These are phyloP conservation scores for Cephalopholis sonnerati DNA, from an alignment of 2,113 vertebrate species.

Conservation along the genomic window DNA sequence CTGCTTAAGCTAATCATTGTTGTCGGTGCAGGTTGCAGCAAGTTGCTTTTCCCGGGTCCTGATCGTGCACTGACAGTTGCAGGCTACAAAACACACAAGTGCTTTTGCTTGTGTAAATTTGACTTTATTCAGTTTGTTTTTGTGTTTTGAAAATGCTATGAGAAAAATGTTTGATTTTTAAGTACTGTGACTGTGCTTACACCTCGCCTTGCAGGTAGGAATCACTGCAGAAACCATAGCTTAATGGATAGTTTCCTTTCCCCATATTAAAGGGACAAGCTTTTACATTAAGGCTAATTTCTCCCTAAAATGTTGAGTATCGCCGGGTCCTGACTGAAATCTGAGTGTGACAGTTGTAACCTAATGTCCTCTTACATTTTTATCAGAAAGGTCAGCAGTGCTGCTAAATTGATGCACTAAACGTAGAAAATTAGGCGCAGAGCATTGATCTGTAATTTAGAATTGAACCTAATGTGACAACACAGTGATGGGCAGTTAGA, in stretches of 20 bases:
- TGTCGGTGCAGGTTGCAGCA: conserved; percentile 8
- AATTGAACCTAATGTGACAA: background rate
- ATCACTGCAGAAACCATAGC: conserved; percentile 33
- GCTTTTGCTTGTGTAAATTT: conserved; percentile 28
- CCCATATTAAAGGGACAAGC: background rate
- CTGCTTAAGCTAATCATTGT: conserved; percentile 14
- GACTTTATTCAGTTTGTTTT: conserved; percentile 38
- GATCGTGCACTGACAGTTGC: conserved; percentile 29
- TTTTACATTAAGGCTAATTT: background rate
- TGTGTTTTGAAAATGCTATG: conserved; percentile 7
- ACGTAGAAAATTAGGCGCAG: conserved; percentile 6
- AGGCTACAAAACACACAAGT: conserved; percentile 15
- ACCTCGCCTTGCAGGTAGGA: conserved; percentile 26
- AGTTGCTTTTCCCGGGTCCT: background rate
- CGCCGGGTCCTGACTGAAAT: background rate
- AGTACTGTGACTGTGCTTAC: conserved; percentile 18
- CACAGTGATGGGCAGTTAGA: background rate
- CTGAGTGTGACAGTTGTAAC: background rate
- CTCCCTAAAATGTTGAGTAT: background rate
- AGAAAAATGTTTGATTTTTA: conserved; percentile 39
- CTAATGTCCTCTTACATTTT: background rate
- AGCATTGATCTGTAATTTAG: background rate
- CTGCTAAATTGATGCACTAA: background rate
- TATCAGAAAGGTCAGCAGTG: background rate
- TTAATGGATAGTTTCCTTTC: background rate